Percentiles rank a stretch among this genome's conserved stretches.
phyloP scores from a whole-genome alignment of 2,888 invertebrate genomes.

The Meta bourneti region DNA sequence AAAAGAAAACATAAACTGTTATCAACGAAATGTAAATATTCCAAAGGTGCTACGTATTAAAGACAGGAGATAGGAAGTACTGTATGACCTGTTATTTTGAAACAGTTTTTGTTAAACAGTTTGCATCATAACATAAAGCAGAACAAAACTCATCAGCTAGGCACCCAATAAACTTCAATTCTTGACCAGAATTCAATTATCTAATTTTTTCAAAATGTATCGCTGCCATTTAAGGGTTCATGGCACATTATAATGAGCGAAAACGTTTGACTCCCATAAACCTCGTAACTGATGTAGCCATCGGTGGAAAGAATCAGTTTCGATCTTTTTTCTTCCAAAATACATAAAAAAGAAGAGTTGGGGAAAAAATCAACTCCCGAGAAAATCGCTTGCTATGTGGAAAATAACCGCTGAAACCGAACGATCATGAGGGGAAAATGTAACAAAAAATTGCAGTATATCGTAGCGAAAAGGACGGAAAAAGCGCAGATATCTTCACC shows the following conservation, averaged over 20 bases:
- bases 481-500: slow-evolving; percentile 41
- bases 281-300: background rate
- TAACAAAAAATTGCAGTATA: background rate
- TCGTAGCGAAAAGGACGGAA: slow-evolving; percentile 19
- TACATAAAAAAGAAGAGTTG: slow-evolving; percentile 9
- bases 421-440: slow-evolving; percentile 18
- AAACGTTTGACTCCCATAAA: slow-evolving; percentile 15
- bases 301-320: slow-evolving; percentile 17
- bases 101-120: too few relatives aligned
- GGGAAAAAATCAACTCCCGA: slow-evolving; percentile 28
- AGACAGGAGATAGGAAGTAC: too few relatives aligned
- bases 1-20: too few relatives aligned
- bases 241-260: background rate
- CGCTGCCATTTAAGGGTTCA: background rate
- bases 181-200: background rate
- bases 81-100: too few relatives aligned
- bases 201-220: background rate
- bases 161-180: too few relatives aligned
- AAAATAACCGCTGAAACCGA: slow-evolving; percentile 44
- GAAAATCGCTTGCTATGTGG: slow-evolving; percentile 30
- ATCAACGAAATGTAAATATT: too few relatives aligned
- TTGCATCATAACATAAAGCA: too few relatives aligned
- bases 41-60: too few relatives aligned
- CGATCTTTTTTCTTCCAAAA: slow-evolving; percentile 3
- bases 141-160: too few relatives aligned